Percentiles rank a stretch among this genome's conserved stretches.
These are phyloP conservation scores for Drosophila atripex DNA, from an alignment of 2,888 invertebrate species.

Conservation along the genomic window DNA sequence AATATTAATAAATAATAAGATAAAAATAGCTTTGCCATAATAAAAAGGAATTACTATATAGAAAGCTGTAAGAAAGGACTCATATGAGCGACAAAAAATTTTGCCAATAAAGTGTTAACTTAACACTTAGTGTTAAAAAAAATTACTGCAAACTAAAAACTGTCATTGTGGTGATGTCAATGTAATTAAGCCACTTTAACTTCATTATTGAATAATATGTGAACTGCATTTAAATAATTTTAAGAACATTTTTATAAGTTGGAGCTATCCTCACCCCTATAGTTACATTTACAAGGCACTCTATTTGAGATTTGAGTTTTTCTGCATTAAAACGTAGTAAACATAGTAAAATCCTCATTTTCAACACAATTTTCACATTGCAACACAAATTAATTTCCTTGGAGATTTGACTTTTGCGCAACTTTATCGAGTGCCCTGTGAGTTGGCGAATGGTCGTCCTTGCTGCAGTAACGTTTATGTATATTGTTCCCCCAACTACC, in stretches of 20 bases:
- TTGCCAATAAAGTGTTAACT: not conserved
- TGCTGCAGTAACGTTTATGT: constrained; percentile 69
- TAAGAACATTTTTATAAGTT: not conserved
- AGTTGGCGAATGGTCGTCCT: constrained; percentile 24
- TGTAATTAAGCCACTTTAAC: not conserved
- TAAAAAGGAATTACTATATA: constrained; percentile 6
- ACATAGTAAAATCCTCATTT: constrained; percentile 61
- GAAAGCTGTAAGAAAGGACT: constrained; percentile 3
- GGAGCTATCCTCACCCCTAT: not conserved
- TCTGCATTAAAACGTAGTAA: constrained; percentile 33
- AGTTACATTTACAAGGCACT: not conserved
- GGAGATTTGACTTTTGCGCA: constrained; percentile 71
- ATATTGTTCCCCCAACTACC: constrained; percentile 51
- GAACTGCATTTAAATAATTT: not conserved
- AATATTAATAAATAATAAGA: no score
- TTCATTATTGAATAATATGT: not conserved
- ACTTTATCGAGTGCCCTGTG: constrained; percentile 69
- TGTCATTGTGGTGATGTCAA: not conserved
- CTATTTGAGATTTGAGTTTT: constrained; percentile 10
- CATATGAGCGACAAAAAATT: not conserved
- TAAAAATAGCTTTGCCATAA: not conserved
- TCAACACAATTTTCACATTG: constrained; percentile 72
- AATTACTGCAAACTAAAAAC: not conserved
- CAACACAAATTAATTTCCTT: constrained; percentile 76
- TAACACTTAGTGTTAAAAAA: no score